Conservation (phyloP, 2,797 vertebrate species). For the Sebastes ruberrimus region DNA sequence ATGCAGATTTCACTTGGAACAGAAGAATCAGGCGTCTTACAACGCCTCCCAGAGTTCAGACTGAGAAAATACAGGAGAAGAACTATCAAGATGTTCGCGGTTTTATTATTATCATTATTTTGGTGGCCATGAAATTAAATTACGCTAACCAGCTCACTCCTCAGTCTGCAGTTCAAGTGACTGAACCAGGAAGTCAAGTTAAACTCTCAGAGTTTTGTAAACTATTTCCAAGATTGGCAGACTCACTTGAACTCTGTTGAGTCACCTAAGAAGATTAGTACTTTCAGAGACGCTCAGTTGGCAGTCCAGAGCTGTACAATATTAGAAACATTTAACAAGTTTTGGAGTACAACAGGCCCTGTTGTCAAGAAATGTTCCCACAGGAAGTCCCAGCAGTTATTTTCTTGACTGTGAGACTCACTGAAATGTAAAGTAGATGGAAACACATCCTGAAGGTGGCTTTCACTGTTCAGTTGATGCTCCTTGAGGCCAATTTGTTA, state of each 20-base stretch:
- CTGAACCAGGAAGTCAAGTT: background rate
- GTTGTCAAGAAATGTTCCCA: conserved; percentile 59
- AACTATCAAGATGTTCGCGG: background rate
- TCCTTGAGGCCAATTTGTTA: conserved; percentile 63
- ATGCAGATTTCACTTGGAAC: background rate
- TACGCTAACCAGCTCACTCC: background rate
- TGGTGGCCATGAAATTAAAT: background rate
- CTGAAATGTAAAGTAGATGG: conserved; percentile 48
- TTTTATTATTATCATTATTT: background rate
- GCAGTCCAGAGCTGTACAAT: background rate
- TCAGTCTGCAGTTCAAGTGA: conserved; percentile 2
- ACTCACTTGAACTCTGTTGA: conserved; percentile 2
- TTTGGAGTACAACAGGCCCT: conserved; percentile 4
- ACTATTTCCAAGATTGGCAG: background rate
- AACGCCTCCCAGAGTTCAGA: background rate
- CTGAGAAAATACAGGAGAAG: conserved; percentile 5
- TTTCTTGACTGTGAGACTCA: conserved; percentile 11
- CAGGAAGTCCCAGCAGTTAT: conserved; percentile 49
- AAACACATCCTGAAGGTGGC: conserved; percentile 25
- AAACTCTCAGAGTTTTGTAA: background rate
- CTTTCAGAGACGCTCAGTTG: background rate
- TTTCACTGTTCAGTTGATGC: conserved; percentile 43
- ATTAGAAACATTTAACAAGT: background rate
- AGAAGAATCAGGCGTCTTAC: background rate
- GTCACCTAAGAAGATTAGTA: background rate